Evolutionary conservation across 2,888 invertebrate species (phyloP).

Genomic region (Clostera curtula): DNA sequence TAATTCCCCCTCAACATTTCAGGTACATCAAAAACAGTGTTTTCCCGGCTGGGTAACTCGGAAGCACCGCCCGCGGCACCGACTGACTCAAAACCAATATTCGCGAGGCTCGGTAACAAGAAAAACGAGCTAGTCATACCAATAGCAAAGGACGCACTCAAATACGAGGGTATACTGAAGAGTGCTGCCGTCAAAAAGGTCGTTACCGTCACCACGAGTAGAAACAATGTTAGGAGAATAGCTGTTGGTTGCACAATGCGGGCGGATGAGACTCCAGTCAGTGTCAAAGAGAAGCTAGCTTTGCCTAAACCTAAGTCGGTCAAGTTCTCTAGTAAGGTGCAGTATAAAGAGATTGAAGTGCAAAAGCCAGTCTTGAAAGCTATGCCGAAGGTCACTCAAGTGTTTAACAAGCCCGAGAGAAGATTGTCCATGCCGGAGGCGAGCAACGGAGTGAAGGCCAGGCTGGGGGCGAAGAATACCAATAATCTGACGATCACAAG

Average conservation of each 20-base stretch:
- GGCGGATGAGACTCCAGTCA: slow-evolving; percentile 59
- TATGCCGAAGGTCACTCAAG: slow-evolving; percentile 27
- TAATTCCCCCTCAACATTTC: too few relatives aligned
- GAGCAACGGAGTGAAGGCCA: slow-evolving; percentile 39
- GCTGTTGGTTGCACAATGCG: slow-evolving; percentile 57
- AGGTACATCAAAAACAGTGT: slow-evolving; percentile 45
- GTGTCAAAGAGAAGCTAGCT: slow-evolving; percentile 55
- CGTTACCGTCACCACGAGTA: slow-evolving; percentile 47
- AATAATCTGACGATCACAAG: slow-evolving; percentile 52
- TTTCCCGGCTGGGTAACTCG: slow-evolving; percentile 54
- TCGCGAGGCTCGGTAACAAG: slow-evolving; percentile 54
- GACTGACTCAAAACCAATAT: slow-evolving; percentile 48
- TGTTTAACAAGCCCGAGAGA: slow-evolving; percentile 64
- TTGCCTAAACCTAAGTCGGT: slow-evolving; percentile 55
- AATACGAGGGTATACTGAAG: slow-evolving; percentile 66
- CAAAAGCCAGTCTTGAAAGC: slow-evolving; percentile 1
- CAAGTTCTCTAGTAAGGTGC: slow-evolving; percentile 57
- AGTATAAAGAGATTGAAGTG: slow-evolving; percentile 63
- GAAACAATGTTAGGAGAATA: slow-evolving; percentile 47
- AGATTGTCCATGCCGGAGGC: slow-evolving; percentile 54
- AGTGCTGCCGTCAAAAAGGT: slow-evolving; percentile 35
- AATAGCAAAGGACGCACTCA: slow-evolving; percentile 51
- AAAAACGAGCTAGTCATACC: slow-evolving; percentile 29
- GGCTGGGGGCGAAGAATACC: slow-evolving; percentile 43
- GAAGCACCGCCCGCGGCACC: slow-evolving; percentile 29